Percentiles rank a stretch among this genome's conserved stretches.
Conservation (phyloP, 2,113 vertebrate genomes). For the Girardinichthys multiradiatus region DNA sequence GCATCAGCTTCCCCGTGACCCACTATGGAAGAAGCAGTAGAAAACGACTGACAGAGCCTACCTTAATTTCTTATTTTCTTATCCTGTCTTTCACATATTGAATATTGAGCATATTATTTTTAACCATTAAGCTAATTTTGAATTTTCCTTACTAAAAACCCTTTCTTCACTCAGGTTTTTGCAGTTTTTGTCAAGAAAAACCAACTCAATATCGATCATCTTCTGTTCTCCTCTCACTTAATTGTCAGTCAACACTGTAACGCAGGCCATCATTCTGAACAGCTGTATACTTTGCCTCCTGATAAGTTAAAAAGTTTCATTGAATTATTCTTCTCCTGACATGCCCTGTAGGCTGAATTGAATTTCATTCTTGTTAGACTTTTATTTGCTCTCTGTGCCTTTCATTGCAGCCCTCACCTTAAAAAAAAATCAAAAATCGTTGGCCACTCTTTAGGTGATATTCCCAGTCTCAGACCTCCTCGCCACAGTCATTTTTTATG, state of each 20-base stretch:
- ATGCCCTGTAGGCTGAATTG: slow-evolving; percentile 7
- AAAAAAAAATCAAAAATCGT: slow-evolving; percentile 15
- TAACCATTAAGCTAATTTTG: background rate
- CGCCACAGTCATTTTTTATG: slow-evolving; percentile 32
- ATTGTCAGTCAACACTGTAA: background rate
- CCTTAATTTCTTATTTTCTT: background rate
- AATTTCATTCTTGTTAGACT: slow-evolving; percentile 23
- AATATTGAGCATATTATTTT: background rate
- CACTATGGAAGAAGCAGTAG: too few species aligned
- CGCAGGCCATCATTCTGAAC: background rate
- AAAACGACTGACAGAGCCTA: too few species aligned
- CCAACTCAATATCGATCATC: background rate
- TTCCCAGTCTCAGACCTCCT: slow-evolving; percentile 31
- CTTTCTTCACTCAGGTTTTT: background rate
- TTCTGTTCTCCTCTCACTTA: background rate
- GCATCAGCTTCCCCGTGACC: too few species aligned
- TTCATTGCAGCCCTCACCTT: slow-evolving; percentile 10
- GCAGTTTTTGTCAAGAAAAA: background rate
- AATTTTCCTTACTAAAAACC: background rate
- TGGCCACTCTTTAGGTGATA: slow-evolving; percentile 18
- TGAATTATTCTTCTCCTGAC: slow-evolving; percentile 5
- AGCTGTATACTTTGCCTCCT: slow-evolving; percentile 1
- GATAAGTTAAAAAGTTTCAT: background rate
- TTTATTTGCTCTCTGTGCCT: slow-evolving; percentile 23
- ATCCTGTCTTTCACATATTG: background rate